Evolutionary conservation across 2,113 vertebrate species (phyloP), one percentile per base, ranked within the genome.

Genomic region (Phyllopteryx taeniolatus): DNA sequence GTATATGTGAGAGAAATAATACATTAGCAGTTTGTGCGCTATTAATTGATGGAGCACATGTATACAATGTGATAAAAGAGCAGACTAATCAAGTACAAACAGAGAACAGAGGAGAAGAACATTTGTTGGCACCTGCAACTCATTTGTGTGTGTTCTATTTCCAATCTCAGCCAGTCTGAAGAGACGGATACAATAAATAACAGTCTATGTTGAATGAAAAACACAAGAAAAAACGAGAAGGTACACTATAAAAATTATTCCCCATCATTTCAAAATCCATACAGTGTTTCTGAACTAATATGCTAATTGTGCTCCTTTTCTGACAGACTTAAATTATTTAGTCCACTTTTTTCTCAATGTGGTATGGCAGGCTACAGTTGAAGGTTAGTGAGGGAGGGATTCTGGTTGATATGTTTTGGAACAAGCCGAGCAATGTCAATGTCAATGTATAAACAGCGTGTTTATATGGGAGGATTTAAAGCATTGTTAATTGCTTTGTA

Each of bases 1-100:
- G 60, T n/a, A 27, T 70, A 9, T 9, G 33, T 10, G 4, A 60
- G 35, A 56, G 13, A 47, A 80, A 86, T 77, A 79, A 76, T 80
- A 66, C 59, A 54, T 51, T 83, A 82, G 85, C 73, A 83, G 27
- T 75, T 68, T 56, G 56, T 44, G 31, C 47, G 15, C 35, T 12
- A 44, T 43, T 69, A 14, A 67, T 76, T 72, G 53, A 74, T 77
- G 35, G 14, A 70, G 47, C n/a, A 67, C 69, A 66, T 56, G 10
- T 60, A 56, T 76, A 47, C 49, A 53, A 53, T 53, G 17, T 69
- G 20, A 80, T 67, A 39, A 15, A 60, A 54, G 43, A 75, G 69
- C 14, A 71, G 46, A 63, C 57, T 67, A 11, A 54, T 76, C 51
- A 73, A 75, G 54, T 60, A 43, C 22, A 57, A 47, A 62, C 31